These are phyloP conservation scores for Coilia nasus DNA, from an alignment of 2,797 vertebrate genomes.

Conservation along the genomic window DNA sequence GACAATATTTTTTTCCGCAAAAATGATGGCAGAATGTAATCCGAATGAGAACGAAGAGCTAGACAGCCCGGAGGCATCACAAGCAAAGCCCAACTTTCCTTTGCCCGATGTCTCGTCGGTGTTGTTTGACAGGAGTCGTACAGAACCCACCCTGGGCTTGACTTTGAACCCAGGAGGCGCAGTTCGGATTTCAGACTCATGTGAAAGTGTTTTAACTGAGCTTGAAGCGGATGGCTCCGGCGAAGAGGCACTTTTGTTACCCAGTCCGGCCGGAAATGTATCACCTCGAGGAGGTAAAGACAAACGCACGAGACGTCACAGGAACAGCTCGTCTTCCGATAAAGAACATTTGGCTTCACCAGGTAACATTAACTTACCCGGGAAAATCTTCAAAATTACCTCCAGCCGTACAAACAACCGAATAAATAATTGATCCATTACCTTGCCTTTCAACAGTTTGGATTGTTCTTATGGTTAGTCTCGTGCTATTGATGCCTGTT, in stretches of 20 bases:
- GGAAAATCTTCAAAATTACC: background rate
- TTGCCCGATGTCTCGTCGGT: constrained; percentile 50
- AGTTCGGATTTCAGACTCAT: constrained; percentile 72
- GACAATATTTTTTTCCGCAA: background rate
- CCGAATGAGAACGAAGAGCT: constrained; percentile 62
- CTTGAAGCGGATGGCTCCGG: constrained; percentile 75
- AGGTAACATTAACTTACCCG: constrained; percentile 55
- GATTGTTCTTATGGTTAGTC: background rate
- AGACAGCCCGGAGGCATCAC: constrained; percentile 52
- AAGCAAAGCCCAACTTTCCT: constrained; percentile 62
- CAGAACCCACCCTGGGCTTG: constrained; percentile 46
- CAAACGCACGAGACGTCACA: constrained; percentile 65
- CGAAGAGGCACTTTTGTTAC: constrained; percentile 76
- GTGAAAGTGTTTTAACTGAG: constrained; percentile 77
- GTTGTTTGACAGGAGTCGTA: constrained; percentile 58
- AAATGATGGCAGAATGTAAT: constrained; percentile 79
- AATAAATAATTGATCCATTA: background rate
- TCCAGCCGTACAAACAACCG: background rate
- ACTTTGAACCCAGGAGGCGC: constrained; percentile 68
- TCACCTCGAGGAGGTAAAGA: constrained; percentile 62
- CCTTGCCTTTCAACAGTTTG: background rate
- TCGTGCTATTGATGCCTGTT: background rate
- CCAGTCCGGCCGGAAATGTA: constrained; percentile 66
- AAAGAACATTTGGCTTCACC: constrained; percentile 75
- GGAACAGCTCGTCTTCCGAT: constrained; percentile 78